Base-by-base conservation (phyloP, 2,888 invertebrate genomes). In the Dione vanillae region DNA sequence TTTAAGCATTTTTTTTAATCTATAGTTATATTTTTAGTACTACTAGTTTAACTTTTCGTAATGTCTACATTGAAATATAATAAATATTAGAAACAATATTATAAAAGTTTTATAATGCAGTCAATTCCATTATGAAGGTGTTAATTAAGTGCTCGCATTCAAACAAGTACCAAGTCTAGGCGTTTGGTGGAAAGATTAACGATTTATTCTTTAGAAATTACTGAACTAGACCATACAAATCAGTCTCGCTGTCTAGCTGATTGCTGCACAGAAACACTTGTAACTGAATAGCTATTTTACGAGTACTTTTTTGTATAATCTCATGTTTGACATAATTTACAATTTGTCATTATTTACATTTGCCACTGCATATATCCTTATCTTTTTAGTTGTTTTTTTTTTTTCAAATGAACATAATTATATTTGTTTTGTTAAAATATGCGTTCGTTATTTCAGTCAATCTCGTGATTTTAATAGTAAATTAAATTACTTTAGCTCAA, bases 101-200 rank as follows among this genome's bases (percentile, higher is more conserved):
- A 19, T 19, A 49, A 12, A 49, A 19, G 19, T 19, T 0, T 10
- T 19, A 49, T 49, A 56, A 37, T 54, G 16, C 37, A 54, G 54
- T 54, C n/a, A 35, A 35, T 35, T 54, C 10, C 35, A 37, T 54
- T 19, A 54, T 54, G n/a, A 56, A 54, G 37, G 56, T 56, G 56
- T 56, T 56, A 56, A 56, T 56, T 56, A 56, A 40, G 37, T 56
- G 56, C 11, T 56, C 56, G 56, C 37, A 7, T 12, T 56, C 56
- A 56, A 56, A 37, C 37, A 16, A 37, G 56, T 27, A 27, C 2
- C 37, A 37, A 35, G n/a, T 54, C 54, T 54, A 37, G 54, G 35
- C 54, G 56, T 40, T 56, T 37, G 56, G 37, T 56, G 56, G 11
- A 56, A 56, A 56, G 37, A 37, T 56, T 37, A 37, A 56, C n/a